Conservation (phyloP, 2,888 invertebrate genomes). For the Perdita meconis region DNA sequence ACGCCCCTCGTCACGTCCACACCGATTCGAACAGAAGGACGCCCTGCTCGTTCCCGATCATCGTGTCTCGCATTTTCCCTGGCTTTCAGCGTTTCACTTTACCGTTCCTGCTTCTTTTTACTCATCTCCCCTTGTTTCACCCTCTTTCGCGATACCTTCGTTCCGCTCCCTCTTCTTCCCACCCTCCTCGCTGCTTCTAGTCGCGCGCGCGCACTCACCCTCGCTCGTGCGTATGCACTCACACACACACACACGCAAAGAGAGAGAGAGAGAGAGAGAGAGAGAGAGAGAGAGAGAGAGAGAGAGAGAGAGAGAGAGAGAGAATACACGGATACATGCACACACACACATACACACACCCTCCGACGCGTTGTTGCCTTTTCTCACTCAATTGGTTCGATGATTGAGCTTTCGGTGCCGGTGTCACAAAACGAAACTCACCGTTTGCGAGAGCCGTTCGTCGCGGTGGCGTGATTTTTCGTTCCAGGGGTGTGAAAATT, state of each 20-base stretch:
- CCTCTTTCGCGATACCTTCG: constrained; percentile 6
- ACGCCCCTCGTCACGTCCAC: constrained; percentile 56
- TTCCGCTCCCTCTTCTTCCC: not conserved
- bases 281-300: too few relatives aligned
- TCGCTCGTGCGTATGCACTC: not conserved
- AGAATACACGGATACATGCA: too few relatives aligned
- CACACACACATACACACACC: not conserved
- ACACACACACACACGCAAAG: not conserved
- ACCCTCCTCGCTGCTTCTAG: not conserved
- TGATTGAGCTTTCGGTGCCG: not conserved
- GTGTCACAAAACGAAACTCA: constrained; percentile 6
- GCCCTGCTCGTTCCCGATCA: not conserved
- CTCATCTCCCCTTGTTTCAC: not conserved
- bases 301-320: too few relatives aligned
- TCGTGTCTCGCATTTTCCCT: not conserved
- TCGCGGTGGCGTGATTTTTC: not conserved
- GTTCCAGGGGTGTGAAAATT: not conserved
- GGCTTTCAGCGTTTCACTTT: not conserved
- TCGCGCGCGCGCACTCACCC: not conserved
- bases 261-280: too few relatives aligned
- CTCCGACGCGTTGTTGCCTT: not conserved
- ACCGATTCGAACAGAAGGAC: constrained; percentile 28
- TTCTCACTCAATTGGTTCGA: constrained; percentile 5
- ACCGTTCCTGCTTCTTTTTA: not conserved
- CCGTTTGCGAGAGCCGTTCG: constrained; percentile 2